Conservation (phyloP, 2,797 vertebrate genomes). For the Melanotaenia trifasciata region DNA sequence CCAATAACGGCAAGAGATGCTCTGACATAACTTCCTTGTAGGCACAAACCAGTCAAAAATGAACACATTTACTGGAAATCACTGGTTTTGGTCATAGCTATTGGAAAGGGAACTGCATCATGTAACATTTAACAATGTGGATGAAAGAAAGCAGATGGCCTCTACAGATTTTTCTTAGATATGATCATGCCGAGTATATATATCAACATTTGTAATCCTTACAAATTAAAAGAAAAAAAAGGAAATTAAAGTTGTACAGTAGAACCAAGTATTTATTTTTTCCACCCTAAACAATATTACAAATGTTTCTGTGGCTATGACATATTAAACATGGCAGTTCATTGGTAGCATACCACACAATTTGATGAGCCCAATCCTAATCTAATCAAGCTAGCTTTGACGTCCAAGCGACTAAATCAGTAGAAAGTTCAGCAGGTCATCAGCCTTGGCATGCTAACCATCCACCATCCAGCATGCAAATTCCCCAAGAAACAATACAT, state of each 20-base stretch:
- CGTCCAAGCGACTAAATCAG: background rate
- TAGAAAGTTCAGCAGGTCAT: background rate
- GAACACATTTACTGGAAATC: too few species aligned
- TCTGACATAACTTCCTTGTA: too few species aligned
- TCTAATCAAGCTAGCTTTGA: background rate
- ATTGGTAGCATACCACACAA: background rate
- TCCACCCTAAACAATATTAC: too few species aligned
- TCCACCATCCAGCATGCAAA: background rate
- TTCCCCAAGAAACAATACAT: background rate
- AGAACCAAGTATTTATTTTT: too few species aligned
- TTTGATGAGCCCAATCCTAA: background rate
- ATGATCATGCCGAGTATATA: background rate
- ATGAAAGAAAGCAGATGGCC: background rate
- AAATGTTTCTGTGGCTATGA: background rate
- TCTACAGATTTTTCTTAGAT: background rate
- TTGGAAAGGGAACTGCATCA: background rate
- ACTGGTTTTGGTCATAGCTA: background rate
- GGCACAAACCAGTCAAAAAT: too few species aligned
- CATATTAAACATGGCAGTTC: background rate
- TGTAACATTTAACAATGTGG: background rate
- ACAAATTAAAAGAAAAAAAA: too few species aligned
- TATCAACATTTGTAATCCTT: too few species aligned
- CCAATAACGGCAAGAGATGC: too few species aligned
- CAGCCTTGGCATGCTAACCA: background rate
- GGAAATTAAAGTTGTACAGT: too few species aligned